Conservation (phyloP, 2,888 invertebrate genomes). For the Pherbina coryleti region DNA sequence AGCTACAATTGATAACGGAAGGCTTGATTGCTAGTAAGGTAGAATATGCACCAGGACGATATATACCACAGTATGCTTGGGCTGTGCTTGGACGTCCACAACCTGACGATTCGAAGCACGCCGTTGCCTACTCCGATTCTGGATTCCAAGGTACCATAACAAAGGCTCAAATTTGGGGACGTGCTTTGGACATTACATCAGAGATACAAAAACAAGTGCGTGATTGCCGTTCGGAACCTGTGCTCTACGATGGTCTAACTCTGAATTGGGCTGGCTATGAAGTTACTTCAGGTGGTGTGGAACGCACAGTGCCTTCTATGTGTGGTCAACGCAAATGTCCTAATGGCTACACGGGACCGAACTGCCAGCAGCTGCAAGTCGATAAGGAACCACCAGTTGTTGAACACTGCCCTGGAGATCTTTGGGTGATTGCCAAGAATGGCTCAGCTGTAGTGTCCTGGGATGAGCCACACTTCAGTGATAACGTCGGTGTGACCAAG, state of each 20-base stretch:
- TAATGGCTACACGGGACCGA: constrained; percentile 86
- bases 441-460: constrained; percentile 91
- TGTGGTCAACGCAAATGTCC: constrained; percentile 92
- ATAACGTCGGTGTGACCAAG: constrained; percentile 85
- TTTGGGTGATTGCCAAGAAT: constrained; percentile 94
- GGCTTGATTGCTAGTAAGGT: constrained; percentile 93
- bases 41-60: constrained; percentile 88
- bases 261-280: constrained; percentile 96
- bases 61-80: constrained; percentile 89
- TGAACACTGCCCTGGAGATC: constrained; percentile 91
- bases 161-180: constrained; percentile 94
- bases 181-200: constrained; percentile 89
- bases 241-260: constrained; percentile 85
- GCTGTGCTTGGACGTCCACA: constrained; percentile 91
- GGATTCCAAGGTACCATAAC: constrained; percentile 97
- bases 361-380: constrained; percentile 86
- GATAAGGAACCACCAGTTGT: constrained; percentile 89
- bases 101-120: constrained; percentile 74
- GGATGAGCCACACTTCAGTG: constrained; percentile 92
- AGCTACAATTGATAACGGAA: constrained; percentile 92
- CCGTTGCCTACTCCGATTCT: constrained; percentile 81
- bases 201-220: constrained; percentile 95
- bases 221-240: constrained; percentile 92
- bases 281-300: constrained; percentile 88
- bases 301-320: constrained; percentile 89